Evolutionary conservation across 2,797 vertebrate species (phyloP).

Genomic region (Sylvilagus floridanus): DNA sequence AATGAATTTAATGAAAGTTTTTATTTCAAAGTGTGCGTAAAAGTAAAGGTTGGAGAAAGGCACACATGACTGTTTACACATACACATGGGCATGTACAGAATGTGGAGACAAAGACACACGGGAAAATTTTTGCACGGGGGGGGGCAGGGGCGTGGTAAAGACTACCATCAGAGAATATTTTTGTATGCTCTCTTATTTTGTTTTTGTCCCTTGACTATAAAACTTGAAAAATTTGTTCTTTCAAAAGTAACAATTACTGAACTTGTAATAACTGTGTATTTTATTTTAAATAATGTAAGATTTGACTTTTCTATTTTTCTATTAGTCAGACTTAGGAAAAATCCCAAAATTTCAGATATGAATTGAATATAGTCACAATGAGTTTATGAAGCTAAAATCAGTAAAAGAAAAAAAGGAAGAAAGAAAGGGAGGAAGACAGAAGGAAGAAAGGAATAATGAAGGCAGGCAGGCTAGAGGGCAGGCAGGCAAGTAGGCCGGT

Average conservation of each 20-base stretch:
- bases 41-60: constrained; percentile 56
- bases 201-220: constrained; percentile 28
- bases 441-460: not conserved
- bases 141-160: not conserved
- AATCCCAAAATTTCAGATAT: not conserved
- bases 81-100: not conserved
- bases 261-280: constrained; percentile 9
- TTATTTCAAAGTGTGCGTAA: constrained; percentile 46
- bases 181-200: not conserved
- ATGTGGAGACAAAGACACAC: not conserved
- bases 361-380: not conserved
- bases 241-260: not conserved
- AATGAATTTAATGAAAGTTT: constrained; percentile 77
- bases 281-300: constrained; percentile 27
- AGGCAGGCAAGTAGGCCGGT: no score
- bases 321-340: constrained; percentile 29
- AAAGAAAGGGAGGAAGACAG: not conserved
- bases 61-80: not conserved
- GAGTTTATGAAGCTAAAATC: not conserved
- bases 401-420: not conserved
- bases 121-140: not conserved
- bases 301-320: constrained; percentile 8
- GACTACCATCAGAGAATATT: not conserved
- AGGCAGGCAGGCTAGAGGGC: no score
- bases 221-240: constrained; percentile 5